These are phyloP conservation scores for Argopecten irradians DNA, from an alignment of 1,140 invertebrate species.

Conservation along the genomic window DNA sequence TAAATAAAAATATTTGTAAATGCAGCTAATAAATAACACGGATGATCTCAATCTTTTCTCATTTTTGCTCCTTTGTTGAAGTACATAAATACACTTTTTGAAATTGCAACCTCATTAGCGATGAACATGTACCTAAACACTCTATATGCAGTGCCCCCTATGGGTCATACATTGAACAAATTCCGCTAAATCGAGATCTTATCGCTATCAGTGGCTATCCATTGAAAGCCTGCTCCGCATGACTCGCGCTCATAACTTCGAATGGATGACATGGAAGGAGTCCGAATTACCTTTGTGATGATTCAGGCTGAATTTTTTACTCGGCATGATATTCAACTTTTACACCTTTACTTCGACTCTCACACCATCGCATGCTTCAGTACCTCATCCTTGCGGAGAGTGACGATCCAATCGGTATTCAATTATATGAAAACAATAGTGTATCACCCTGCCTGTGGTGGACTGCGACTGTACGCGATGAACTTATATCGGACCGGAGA, in stretches of 20 bases:
- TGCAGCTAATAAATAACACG: too few relatives aligned
- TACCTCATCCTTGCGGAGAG: background rate
- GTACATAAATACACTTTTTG: background rate
- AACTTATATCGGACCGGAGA: background rate
- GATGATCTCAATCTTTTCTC: too few relatives aligned
- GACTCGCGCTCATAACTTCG: background rate
- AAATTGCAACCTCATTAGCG: background rate
- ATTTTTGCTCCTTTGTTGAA: too few relatives aligned
- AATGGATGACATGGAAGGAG: background rate
- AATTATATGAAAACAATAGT: slow-evolving; percentile 7
- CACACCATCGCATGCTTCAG: background rate
- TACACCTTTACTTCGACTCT: background rate
- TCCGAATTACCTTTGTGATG: background rate
- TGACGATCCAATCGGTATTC: slow-evolving; percentile 1
- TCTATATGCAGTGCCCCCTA: background rate
- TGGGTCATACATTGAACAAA: slow-evolving; percentile 15
- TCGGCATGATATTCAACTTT: background rate
- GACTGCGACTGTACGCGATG: background rate
- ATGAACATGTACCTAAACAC: background rate
- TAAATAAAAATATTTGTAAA: too few relatives aligned
- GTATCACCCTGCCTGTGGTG: background rate
- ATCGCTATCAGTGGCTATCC: background rate
- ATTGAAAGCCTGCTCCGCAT: background rate
- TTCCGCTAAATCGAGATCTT: slow-evolving; percentile 6
- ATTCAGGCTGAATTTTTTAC: background rate